Evolutionary conservation across 2,888 invertebrate species (phyloP).

Genomic region (Xanthorhoe spadicearia): DNA sequence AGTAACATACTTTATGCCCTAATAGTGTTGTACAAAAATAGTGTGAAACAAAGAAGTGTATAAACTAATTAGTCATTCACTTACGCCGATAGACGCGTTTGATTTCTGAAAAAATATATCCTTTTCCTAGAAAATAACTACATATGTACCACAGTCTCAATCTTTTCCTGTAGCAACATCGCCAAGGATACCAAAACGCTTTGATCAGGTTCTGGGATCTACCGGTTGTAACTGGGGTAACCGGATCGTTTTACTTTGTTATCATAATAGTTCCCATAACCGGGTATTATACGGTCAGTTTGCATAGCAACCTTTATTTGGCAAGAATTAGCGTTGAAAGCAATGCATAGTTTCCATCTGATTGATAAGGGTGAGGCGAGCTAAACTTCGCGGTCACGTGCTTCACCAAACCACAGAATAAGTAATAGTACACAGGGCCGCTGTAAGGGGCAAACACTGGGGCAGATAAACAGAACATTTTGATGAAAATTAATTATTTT

Average conservation of each 20-base stretch:
- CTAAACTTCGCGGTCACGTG: slow-evolving; percentile 49
- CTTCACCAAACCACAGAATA: slow-evolving; percentile 24
- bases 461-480: background rate
- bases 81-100: no score
- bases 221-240: background rate
- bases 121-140: background rate
- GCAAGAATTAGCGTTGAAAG: slow-evolving; percentile 52
- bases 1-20: no score
- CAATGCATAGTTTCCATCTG: slow-evolving; percentile 63
- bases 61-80: no score
- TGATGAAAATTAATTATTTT: no score
- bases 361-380: slow-evolving; percentile 65
- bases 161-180: background rate
- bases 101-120: background rate
- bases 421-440: slow-evolving; percentile 20
- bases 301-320: slow-evolving; percentile 22
- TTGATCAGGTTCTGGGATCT: background rate
- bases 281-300: background rate
- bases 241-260: background rate
- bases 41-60: no score
- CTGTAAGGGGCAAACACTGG: background rate
- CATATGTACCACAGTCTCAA: no score
- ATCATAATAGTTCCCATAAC: background rate
- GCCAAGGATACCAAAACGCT: background rate
- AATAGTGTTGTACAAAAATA: no score